These are phyloP conservation scores for Sipha flava DNA, from an alignment of 1,140 invertebrate genomes.

Conservation along the genomic window DNA sequence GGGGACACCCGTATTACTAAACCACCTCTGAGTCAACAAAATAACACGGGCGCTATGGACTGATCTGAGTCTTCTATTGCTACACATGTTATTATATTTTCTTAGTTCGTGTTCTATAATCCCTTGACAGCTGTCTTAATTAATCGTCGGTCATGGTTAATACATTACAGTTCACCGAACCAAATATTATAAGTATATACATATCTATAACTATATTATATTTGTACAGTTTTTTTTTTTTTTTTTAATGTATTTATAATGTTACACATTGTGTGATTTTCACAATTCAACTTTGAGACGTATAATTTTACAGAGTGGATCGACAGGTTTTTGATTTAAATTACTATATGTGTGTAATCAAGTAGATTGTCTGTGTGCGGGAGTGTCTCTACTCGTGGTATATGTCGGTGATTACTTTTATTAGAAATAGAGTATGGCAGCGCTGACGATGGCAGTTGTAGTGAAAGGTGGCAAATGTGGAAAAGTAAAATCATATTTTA, in stretches of 20 bases:
- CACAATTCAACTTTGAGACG: not conserved
- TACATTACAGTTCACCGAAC: not conserved
- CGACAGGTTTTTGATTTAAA: not conserved
- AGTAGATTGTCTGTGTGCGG: not conserved
- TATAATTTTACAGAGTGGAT: not conserved
- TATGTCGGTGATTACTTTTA: not conserved
- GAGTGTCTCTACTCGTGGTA: not conserved
- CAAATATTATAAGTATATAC: too few relatives aligned
- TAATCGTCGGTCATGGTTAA: not conserved
- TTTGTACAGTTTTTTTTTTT: too few relatives aligned
- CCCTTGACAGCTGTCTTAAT: not conserved
- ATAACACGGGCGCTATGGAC: not conserved
- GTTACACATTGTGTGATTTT: not conserved
- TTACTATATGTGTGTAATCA: not conserved
- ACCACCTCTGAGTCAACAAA: not conserved
- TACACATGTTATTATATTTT: not conserved
- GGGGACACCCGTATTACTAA: not conserved
- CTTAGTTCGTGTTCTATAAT: not conserved
- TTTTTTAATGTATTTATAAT: not conserved
- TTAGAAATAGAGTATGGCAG: not conserved
- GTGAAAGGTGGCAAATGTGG: constrained; percentile 7
- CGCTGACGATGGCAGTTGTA: not conserved
- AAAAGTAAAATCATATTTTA: not conserved
- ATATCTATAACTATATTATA: too few relatives aligned
- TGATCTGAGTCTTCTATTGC: not conserved